Base-by-base conservation (phyloP, 2,113 vertebrate species). In the Psittacula cyanocephala region DNA sequence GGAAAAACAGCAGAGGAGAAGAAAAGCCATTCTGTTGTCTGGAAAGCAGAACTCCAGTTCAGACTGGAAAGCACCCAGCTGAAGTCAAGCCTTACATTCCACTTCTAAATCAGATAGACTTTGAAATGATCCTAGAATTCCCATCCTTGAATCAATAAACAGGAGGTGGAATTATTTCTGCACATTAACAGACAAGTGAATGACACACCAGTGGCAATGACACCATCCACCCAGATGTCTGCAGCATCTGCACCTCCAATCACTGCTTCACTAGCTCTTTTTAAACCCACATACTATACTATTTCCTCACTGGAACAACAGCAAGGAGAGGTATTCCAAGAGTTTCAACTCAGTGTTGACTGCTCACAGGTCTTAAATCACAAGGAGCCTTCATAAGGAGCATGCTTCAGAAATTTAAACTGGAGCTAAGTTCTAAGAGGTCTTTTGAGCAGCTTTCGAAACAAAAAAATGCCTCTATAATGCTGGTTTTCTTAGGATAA, bases 61-160 rank as follows among this genome's bases (percentile, higher is more conserved):
- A 94, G 91, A 69, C 49, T 94, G 94, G 93, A 95, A 95, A 96
- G 81, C 93, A 92, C 81, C 94, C 94, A 95, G 78, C 49, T 91
- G 84, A 95, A 96, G 68, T 85, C 89, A 90, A 94, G 69, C 74
- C 74, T 77, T 68, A 72, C n/a, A 63, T 74, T 89, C 78, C 65
- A 65, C 59, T 93, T 95, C 78, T 75, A 95, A 87, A 74, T 87
- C 47, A 85, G 89, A 94, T 87, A 87, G 4, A n/a, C 84, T 80
- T 94, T 76, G 33, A 93, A 92, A 82, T 85, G 87, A 91, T 77
- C 67, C 89, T 89, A 29, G 76, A 94, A 65, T 89, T 87, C 81
- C 91, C 62, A 29, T 39, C 85, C 78, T 80, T 80, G n/a, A 89
- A 35, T 89, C 78, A 69, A 82, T 70, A 88, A 93, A 89, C 59